A percentile compares a stretch with the other conserved stretches of the same genome.
These are phyloP conservation scores for Arctia plantaginis DNA, from an alignment of 2,888 invertebrate species.

Conservation along the genomic window DNA sequence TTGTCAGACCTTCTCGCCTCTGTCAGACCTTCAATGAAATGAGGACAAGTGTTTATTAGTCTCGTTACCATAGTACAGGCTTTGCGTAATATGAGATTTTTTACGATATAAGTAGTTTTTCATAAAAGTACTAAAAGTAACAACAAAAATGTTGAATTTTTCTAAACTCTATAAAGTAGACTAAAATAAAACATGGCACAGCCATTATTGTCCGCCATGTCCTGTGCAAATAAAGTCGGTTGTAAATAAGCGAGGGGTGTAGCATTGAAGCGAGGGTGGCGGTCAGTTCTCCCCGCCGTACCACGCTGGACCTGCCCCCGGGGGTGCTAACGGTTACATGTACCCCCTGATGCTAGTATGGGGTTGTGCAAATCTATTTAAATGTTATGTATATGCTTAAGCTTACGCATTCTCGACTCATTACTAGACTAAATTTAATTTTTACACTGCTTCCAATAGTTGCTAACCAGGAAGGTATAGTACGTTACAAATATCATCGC, in stretches of 20 bases:
- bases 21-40: too few relatives aligned
- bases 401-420: neutral
- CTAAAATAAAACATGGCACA: conserved; percentile 27
- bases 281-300: conserved; percentile 76
- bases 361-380: conserved; percentile 38
- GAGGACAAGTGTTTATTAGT: too few relatives aligned
- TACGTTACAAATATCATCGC: neutral
- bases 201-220: conserved; percentile 63
- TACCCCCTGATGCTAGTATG: conserved; percentile 39
- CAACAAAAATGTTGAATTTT: neutral
- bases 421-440: neutral
- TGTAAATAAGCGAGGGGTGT: conserved; percentile 69
- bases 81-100: too few relatives aligned
- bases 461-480: neutral
- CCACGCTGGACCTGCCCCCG: conserved; percentile 67
- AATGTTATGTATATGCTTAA: neutral
- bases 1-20: too few relatives aligned
- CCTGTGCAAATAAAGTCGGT: conserved; percentile 76
- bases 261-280: conserved; percentile 63
- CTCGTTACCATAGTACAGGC: too few relatives aligned
- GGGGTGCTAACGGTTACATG: conserved; percentile 47
- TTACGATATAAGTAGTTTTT: too few relatives aligned
- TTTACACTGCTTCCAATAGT: neutral
- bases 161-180: conserved; percentile 11
- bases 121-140: too few relatives aligned